Conservation (phyloP, 2,113 vertebrate species). For the Artemisiospiza belli region DNA sequence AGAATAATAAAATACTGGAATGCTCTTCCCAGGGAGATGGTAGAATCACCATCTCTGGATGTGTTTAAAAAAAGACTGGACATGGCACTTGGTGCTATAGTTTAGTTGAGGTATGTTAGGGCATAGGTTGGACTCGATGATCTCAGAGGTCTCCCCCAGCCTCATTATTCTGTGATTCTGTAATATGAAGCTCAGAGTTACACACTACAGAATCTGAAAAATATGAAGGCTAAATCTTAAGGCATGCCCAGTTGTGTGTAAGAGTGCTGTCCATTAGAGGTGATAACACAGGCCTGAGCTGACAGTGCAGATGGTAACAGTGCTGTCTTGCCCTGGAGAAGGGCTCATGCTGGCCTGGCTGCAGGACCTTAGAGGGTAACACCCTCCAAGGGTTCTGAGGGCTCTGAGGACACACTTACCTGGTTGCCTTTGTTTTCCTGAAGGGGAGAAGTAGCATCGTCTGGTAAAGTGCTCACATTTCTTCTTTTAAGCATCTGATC, state of each 20-base stretch:
- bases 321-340: rapidly evolving
- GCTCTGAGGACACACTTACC: constrained; percentile 35
- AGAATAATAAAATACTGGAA: too few relatives aligned
- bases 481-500: constrained; percentile 92
- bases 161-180: too few relatives aligned
- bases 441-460: constrained; percentile 91
- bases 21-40: too few relatives aligned
- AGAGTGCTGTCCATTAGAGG: neutral
- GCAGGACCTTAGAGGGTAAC: neutral
- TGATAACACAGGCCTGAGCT: neutral
- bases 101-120: too few relatives aligned
- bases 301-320: rapidly evolving
- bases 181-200: neutral
- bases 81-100: too few relatives aligned
- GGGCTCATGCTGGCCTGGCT: rapidly evolving
- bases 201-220: neutral
- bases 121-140: too few relatives aligned
- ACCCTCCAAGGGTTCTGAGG: rapidly evolving
- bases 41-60: too few relatives aligned
- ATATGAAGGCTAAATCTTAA: neutral
- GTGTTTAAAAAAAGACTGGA: too few relatives aligned
- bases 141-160: too few relatives aligned
- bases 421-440: constrained; percentile 89
- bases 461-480: constrained; percentile 82
- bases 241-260: neutral